Evolutionary conservation across 2,888 invertebrate species (phyloP).

Genomic region (Adelognathus sp.): DNA sequence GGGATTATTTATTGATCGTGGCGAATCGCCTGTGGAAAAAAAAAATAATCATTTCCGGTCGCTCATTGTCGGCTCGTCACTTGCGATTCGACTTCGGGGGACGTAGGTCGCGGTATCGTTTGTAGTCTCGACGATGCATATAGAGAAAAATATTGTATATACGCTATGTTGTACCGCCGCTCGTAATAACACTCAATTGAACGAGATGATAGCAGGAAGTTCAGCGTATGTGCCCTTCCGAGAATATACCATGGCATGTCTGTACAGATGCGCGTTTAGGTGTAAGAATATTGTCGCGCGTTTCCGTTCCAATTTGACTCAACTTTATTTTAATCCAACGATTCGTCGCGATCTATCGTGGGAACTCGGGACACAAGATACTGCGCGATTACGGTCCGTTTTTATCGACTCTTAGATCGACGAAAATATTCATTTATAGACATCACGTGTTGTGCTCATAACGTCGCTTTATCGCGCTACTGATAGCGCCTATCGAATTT

Average conservation of each 20-base stretch:
- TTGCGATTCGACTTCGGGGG: neutral
- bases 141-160: neutral
- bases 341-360: neutral
- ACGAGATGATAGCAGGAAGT: constrained; percentile 48
- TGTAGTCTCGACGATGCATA: neutral
- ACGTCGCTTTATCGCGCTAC: neutral
- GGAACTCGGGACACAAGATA: neutral
- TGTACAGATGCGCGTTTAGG: neutral
- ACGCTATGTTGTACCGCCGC: constrained; percentile 21
- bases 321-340: neutral
- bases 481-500: constrained; percentile 11
- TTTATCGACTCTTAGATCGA: neutral
- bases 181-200: constrained; percentile 47
- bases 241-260: constrained; percentile 16
- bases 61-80: constrained; percentile 1
- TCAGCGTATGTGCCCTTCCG: constrained; percentile 25
- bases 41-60: neutral
- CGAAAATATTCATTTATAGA: neutral
- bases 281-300: neutral
- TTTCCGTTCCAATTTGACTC: constrained; percentile 26
- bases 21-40: neutral
- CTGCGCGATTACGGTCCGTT: neutral
- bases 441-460: neutral
- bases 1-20: neutral
- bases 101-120: constrained; percentile 14